Evolutionary conservation across 2,113 vertebrate species (phyloP).

Genomic region (Trogon melanurus): DNA sequence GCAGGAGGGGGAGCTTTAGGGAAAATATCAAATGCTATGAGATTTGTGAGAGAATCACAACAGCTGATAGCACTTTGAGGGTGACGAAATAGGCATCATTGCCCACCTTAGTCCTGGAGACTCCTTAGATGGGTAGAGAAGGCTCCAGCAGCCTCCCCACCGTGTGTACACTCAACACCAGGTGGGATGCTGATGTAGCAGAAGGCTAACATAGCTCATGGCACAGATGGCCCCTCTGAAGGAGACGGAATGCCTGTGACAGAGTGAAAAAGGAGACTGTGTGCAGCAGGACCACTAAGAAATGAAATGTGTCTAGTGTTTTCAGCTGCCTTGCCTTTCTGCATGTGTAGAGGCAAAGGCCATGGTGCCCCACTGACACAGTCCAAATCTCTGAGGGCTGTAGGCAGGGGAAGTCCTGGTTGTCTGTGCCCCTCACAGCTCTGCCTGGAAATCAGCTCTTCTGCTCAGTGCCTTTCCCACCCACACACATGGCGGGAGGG

Average conservation of each 20-base stretch:
- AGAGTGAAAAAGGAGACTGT: not conserved
- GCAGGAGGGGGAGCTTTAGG: not conserved
- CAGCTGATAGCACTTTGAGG: not conserved
- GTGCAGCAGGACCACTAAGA: not conserved
- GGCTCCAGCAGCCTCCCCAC: not conserved
- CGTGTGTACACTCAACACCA: fast-evolving
- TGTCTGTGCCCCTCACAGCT: fast-evolving
- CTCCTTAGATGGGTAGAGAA: not conserved
- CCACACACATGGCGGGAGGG: not conserved
- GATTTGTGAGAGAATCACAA: not conserved
- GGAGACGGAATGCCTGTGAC: not conserved
- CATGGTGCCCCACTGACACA: fast-evolving
- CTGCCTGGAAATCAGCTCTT: not conserved
- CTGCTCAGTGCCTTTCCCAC: not conserved
- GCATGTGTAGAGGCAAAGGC: not conserved
- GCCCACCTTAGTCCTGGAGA: not conserved
- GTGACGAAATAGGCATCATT: not conserved
- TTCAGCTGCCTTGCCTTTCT: fast-evolving
- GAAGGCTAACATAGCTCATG: fast-evolving
- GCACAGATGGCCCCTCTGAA: not conserved
- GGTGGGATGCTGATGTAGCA: not conserved
- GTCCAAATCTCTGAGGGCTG: not conserved
- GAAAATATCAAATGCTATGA: not conserved
- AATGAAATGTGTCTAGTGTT: not conserved
- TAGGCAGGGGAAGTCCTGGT: not conserved